Evolutionary conservation across 2,113 vertebrate species (phyloP).

Genomic region (Circaetus gallicus): DNA sequence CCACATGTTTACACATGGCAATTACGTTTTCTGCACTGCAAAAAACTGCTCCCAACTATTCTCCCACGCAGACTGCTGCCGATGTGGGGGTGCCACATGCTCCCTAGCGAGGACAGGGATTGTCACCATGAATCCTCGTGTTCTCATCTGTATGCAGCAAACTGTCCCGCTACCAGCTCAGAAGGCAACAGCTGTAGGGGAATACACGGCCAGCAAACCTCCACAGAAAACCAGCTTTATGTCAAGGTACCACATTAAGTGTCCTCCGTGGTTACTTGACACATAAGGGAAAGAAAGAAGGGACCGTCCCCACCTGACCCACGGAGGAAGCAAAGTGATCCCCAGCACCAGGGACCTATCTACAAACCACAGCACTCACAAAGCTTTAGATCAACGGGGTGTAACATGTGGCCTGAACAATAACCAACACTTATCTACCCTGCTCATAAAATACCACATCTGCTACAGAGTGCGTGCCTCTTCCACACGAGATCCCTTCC

Average conservation of each 20-base stretch:
- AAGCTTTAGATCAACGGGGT: background rate
- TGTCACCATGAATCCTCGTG: background rate
- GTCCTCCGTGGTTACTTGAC: background rate
- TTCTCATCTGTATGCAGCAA: background rate
- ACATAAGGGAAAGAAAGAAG: background rate
- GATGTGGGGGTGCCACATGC: background rate
- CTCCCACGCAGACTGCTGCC: background rate
- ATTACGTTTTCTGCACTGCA: background rate
- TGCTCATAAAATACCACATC: background rate
- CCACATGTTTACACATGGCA: background rate
- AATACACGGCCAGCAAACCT: background rate
- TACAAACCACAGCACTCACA: background rate
- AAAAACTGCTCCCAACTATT: background rate
- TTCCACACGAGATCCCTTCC: background rate
- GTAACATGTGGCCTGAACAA: accelerated
- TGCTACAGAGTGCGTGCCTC: accelerated
- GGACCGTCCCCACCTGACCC: background rate
- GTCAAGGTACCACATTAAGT: background rate
- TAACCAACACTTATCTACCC: too few species aligned
- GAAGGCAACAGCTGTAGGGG: background rate
- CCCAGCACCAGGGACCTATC: background rate
- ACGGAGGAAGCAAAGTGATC: background rate
- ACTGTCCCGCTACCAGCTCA: background rate
- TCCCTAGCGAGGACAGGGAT: background rate
- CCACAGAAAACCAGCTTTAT: background rate